Evolutionary conservation across 2,113 vertebrate genomes (phyloP).

Genomic region (Oreamnos americanus): DNA sequence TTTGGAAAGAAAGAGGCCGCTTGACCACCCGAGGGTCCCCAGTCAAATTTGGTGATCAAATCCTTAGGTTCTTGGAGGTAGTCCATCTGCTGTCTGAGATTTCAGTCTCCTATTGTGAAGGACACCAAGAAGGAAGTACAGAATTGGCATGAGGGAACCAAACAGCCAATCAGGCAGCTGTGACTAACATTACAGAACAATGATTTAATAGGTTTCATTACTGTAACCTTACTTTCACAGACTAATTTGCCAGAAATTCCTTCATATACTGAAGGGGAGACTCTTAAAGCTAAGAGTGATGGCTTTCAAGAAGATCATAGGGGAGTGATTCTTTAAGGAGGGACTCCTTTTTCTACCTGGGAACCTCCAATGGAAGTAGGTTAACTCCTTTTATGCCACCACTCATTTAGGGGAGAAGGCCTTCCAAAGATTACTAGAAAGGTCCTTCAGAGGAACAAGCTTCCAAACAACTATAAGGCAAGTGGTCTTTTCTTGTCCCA

Average conservation of each 20-base stretch:
- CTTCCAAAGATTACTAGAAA: not conserved
- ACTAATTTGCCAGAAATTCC: not conserved
- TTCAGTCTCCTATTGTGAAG: not conserved
- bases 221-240: not conserved
- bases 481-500: not conserved
- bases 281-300: not conserved
- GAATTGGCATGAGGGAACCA: not conserved
- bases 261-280: not conserved
- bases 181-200: not conserved
- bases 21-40: not conserved
- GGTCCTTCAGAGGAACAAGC: not conserved
- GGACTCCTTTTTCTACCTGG: not conserved
- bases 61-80: not conserved
- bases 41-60: not conserved
- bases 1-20: not conserved
- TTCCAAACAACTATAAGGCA: not conserved
- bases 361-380: not conserved
- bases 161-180: not conserved
- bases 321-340: not conserved
- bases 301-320: not conserved
- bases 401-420: not conserved
- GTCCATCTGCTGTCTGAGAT: not conserved
- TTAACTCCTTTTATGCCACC: not conserved
- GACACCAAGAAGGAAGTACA: not conserved
- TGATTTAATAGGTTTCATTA: not conserved